Conservation (phyloP, 2,113 vertebrate genomes). For the Crotophaga sulcirostris region DNA sequence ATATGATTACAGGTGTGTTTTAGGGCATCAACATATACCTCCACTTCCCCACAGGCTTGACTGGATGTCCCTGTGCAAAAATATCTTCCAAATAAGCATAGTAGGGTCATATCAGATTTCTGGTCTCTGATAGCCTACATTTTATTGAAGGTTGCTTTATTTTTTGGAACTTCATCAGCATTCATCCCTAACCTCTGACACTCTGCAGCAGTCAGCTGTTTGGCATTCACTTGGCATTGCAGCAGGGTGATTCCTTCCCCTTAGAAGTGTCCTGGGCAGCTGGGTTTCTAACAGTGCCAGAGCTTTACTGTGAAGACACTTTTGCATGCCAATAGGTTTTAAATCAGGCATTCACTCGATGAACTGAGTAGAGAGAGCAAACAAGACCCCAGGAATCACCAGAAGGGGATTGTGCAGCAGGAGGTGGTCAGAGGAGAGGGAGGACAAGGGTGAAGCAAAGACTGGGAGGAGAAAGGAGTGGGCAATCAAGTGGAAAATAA, state of each 20-base stretch:
- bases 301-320: not conserved
- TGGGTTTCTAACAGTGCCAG: not conserved
- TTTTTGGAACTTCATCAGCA: not conserved
- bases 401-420: not conserved
- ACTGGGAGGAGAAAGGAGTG: not conserved
- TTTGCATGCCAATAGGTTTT: not conserved
- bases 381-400: not conserved
- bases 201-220: not conserved
- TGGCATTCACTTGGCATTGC: not conserved
- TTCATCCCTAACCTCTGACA: not conserved
- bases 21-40: not conserved
- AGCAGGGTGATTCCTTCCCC: not conserved
- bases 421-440: not conserved
- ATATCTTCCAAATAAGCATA: not conserved
- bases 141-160: not conserved
- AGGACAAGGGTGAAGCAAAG: not conserved
- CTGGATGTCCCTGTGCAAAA: not conserved
- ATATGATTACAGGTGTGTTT: not conserved
- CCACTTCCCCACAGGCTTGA: not conserved
- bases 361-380: not conserved
- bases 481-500: not conserved
- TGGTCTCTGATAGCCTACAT: not conserved
- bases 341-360: not conserved
- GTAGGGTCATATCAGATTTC: not conserved
- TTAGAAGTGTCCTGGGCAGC: not conserved